Base-by-base conservation (phyloP, 2,113 vertebrate genomes). In the Columba livia region DNA sequence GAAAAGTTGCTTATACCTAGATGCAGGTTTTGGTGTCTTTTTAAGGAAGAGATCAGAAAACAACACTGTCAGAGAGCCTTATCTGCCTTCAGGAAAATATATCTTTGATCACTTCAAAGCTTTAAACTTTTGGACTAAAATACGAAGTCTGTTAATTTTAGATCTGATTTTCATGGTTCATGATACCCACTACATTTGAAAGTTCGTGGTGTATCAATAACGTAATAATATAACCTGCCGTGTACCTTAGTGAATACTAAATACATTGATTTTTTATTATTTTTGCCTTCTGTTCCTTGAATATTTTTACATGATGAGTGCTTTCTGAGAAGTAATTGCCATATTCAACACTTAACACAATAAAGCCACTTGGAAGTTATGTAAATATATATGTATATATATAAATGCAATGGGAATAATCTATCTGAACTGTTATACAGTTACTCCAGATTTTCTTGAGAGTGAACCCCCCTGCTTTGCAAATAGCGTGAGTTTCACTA, bases 191-290 rank as follows among this genome's bases (percentile, higher is more conserved):
- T 48, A 6, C 2, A 19, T 36, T 29, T 78, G 29, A 61, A 84
- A 66, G 60, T n/a, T 48, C 7, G 20, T 29, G 3, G 3, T 31
- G 6, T 83, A n/a, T 50, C 75, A 79, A 62, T 77, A 69, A n/a
- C 7, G 19, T 0, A 24, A 28, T 18, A 60, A 31, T n/a, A n/a
- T 4, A 31, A 19, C 10, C 28, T 64, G 36, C 8, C 38, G 2
- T 38, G 26, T 6, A 72, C 11, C 29, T 87, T 18, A 60, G 6
- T 56, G 32, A 82, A 42, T 69, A 77, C 10, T 34, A 56, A 77
- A 5, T 8, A 73, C 5, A 8, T 32, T 12, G 12, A 38, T 7
- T 60, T 66, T 66, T 56, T 50, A 50, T 32, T 32, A 0, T 17
- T 60, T 60, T 73, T 14, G 40, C 5, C 32, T 64, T 40, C 13